phyloP scores from a whole-genome alignment of 2,888 invertebrate genomes.

The Harpagoxenus sublaevis region DNA sequence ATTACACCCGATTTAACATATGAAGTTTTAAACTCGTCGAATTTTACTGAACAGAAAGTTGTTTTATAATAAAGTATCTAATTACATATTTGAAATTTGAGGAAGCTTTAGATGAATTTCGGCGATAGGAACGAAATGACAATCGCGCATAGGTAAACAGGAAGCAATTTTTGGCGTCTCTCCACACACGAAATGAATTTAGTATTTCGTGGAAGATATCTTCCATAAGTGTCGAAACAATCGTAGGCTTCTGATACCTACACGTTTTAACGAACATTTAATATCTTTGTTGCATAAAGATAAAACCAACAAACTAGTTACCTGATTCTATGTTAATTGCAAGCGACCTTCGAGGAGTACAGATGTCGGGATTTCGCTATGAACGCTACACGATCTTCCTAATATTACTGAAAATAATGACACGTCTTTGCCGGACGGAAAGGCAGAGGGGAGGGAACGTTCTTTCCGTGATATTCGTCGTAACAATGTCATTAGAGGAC shows the following conservation, averaged over 20 bases:
- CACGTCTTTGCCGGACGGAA: constrained; percentile 67
- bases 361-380: not conserved
- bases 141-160: not conserved
- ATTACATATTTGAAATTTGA: not conserved
- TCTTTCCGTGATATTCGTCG: constrained; percentile 62
- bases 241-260: not conserved
- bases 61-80: not conserved
- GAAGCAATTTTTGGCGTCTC: constrained; percentile 10
- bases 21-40: constrained; percentile 14
- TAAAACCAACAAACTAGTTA: not conserved
- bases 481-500: constrained; percentile 78
- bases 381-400: constrained; percentile 31
- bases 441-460: constrained; percentile 16
- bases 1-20: constrained; percentile 7
- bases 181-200: not conserved
- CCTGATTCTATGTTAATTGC: not conserved
- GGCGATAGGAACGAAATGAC: not conserved
- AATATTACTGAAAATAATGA: constrained; percentile 74
- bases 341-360: constrained; percentile 10
- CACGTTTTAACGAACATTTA: constrained; percentile 15
- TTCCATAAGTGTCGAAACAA: not conserved
- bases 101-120: not conserved
- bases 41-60: constrained; percentile 55
- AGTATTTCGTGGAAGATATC: not conserved
- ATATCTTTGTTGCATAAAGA: constrained; percentile 18